phyloP scores from a whole-genome alignment of 2,888 invertebrate genomes.

The Helobdella robusta region DNA sequence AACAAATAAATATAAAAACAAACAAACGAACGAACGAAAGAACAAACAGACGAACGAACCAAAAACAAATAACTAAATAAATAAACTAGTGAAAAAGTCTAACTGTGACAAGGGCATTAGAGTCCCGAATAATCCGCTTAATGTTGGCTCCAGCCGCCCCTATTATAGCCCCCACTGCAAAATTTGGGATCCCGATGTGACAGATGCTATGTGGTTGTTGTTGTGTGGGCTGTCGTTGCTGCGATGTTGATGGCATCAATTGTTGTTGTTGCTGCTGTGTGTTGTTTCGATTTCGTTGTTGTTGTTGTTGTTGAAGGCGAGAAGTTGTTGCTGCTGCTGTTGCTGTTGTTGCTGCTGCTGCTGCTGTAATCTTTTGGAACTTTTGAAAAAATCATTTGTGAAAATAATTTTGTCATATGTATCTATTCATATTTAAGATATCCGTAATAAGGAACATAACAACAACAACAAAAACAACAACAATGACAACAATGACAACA shows the following conservation, averaged over 20 bases:
- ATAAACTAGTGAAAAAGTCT: conserved; percentile 26
- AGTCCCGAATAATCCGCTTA: conserved; percentile 88
- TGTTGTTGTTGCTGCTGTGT: conserved; percentile 10
- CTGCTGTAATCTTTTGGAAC: neutral
- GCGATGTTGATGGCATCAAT: neutral
- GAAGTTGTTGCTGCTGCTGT: neutral
- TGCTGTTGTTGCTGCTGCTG: conserved; percentile 13
- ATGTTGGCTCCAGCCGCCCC: conserved; percentile 95
- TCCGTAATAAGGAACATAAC: no score
- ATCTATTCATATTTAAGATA: neutral
- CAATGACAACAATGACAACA: no score
- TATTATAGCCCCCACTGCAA: conserved; percentile 94
- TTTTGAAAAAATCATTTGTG: neutral
- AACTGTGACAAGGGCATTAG: conserved; percentile 62
- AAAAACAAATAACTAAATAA: no score
- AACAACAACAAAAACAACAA: no score
- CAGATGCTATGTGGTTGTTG: conserved; percentile 21
- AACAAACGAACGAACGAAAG: no score
- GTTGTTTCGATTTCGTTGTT: no score
- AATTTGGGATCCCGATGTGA: conserved; percentile 72
- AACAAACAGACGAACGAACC: neutral
- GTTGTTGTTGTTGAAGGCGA: neutral
- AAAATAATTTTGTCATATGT: neutral
- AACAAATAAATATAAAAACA: no score
- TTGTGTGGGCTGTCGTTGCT: neutral